phyloP scores from a whole-genome alignment of 2,113 vertebrate species.

The Festucalex cinctus region DNA sequence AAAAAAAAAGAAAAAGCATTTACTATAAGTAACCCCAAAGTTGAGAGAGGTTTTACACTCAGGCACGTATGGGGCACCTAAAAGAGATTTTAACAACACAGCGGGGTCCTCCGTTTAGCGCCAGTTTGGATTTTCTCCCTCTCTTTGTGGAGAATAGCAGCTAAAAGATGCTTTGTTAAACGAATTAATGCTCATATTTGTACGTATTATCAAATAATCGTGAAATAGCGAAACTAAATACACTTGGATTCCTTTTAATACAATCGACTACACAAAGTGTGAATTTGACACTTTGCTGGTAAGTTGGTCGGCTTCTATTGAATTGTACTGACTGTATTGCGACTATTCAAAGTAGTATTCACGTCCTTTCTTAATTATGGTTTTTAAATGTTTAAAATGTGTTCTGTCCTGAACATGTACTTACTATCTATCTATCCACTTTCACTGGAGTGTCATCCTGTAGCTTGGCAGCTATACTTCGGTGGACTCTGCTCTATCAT shows the following conservation, averaged over 20 bases:
- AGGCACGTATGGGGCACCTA: conserved; percentile 39
- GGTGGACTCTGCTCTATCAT: neutral
- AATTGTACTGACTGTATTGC: neutral
- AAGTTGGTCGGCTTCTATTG: neutral
- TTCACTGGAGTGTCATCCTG: neutral
- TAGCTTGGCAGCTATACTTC: neutral
- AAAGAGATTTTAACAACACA: conserved; percentile 26
- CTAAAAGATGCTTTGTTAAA: neutral
- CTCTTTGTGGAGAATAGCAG: neutral
- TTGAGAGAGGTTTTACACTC: neutral
- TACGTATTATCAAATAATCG: no score
- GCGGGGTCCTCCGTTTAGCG: conserved; percentile 64
- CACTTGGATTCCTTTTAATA: neutral
- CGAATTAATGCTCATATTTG: no score
- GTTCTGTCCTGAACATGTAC: neutral
- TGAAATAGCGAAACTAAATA: neutral
- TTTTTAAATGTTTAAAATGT: neutral
- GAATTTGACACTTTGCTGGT: neutral
- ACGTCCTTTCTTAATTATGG: neutral
- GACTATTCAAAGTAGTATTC: neutral
- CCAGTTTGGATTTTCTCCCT: conserved; percentile 49
- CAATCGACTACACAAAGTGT: neutral
- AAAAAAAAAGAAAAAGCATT: neutral
- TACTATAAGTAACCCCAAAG: neutral
- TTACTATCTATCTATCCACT: no score